phyloP scores from a whole-genome alignment of 2,113 vertebrate species.

The Phaethornis superciliosus region DNA sequence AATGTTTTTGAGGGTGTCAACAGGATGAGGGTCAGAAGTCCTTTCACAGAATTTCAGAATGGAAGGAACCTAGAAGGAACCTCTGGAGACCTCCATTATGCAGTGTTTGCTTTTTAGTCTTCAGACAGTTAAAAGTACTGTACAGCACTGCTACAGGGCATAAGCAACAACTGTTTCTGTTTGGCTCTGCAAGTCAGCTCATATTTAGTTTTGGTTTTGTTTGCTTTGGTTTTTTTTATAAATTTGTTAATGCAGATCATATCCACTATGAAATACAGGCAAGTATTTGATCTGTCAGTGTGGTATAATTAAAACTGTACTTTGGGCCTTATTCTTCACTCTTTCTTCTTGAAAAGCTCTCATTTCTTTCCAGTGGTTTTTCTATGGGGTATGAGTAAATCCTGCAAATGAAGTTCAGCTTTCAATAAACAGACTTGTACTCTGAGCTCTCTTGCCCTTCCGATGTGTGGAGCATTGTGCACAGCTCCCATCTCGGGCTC shows the following conservation, averaged over 20 bases:
- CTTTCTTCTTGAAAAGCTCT: background rate
- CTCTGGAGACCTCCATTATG: background rate
- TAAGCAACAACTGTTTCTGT: conserved; percentile 31
- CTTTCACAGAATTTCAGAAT: background rate
- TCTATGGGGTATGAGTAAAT: conserved; percentile 9
- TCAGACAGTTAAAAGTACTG: background rate
- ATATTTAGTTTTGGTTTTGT: background rate
- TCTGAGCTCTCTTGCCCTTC: conserved; percentile 19
- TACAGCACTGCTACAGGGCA: background rate
- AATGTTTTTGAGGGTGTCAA: conserved; percentile 9
- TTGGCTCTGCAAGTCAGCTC: conserved; percentile 17
- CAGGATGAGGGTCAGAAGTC: conserved; percentile 6
- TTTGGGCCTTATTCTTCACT: background rate
- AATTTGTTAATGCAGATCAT: conserved; percentile 32
- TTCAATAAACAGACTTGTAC: conserved; percentile 32
- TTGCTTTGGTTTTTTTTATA: background rate
- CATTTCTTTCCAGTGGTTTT: background rate
- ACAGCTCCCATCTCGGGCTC: background rate
- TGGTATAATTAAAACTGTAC: background rate
- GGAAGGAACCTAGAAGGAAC: too few species aligned
- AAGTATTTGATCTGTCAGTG: background rate
- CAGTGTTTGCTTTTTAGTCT: conserved; percentile 19
- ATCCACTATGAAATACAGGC: conserved; percentile 27
- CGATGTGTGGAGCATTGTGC: conserved; percentile 51
- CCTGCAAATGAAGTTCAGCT: conserved; percentile 35